Evolutionary conservation across 2,888 invertebrate genomes (phyloP), one percentile per base, ranked within the genome.

Genomic region (Nowickia ferox): DNA sequence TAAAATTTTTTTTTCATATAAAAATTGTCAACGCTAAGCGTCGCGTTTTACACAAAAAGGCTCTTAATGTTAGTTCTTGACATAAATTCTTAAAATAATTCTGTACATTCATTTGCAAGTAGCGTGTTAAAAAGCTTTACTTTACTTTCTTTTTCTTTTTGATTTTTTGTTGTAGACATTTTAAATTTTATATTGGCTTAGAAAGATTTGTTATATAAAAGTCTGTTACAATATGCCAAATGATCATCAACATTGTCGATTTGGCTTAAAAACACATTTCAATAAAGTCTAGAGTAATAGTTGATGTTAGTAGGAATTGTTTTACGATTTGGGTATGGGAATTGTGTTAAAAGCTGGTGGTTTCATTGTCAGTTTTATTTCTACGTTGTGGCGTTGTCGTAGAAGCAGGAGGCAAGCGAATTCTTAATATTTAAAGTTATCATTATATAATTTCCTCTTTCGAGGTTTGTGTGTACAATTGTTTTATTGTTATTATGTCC

Each of bases 401-500:
- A 48, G 22, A 10, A 44, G 61, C 1, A 17, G 30, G 51, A 48
- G 61, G 53, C 42, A 63, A 17, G 61, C n/a, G 5, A 53, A 17
- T 71, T 71, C 53, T 79, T 71, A 78, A 66, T 84, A 76, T 66
- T 84, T 78, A 55, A 65, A 74, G 63, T 65, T 84, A 15, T 76
- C 85, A 82, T 87, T 84, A 77, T 76, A 80, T 57, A 72, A 66
- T 86, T 30, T 30, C 6, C 78, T 88, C 88, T 83, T 87, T 87
- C 1, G 72, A n/a, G 57, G 71, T 59, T 66, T 83, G 76, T 65
- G 63, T 76, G 83, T 89, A 87, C 87, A 89, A 87, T 87, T 91
- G 89, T 86, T 89, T 91, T 89, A 91, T 89, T 88, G 90, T 89
- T 88, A 90, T 89, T 65, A 90, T 90, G 89, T 91, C 90, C 90